These are phyloP conservation scores for Apolygus lucorum DNA, from an alignment of 1,140 invertebrate genomes.

Conservation along the genomic window DNA sequence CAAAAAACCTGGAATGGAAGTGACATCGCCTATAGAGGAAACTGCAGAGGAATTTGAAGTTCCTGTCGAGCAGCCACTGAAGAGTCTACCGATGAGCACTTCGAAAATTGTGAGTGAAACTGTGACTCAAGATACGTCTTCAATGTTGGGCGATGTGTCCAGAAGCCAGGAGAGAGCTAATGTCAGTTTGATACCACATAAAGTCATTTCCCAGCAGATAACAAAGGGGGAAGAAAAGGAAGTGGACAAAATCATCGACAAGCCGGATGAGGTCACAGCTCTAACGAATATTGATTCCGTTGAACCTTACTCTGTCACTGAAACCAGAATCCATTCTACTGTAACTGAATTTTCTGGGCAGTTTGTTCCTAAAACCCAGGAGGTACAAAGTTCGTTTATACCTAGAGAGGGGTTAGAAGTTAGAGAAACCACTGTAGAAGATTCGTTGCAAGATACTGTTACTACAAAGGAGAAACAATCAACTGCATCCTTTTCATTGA, in stretches of 20 bases:
- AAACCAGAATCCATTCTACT: slow-evolving; percentile 45
- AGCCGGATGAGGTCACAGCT: slow-evolving; percentile 42
- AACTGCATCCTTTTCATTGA: slow-evolving; percentile 46
- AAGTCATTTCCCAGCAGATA: slow-evolving; percentile 33
- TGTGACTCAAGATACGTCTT: slow-evolving; percentile 31
- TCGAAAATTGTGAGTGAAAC: slow-evolving; percentile 32
- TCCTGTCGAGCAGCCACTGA: slow-evolving; percentile 26
- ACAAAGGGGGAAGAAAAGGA: slow-evolving; percentile 45
- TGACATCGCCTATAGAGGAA: slow-evolving; percentile 37
- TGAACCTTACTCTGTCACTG: slow-evolving; percentile 50
- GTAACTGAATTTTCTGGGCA: slow-evolving; percentile 44
- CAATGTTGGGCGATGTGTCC: slow-evolving; percentile 28
- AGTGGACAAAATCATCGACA: slow-evolving; percentile 35
- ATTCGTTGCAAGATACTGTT: slow-evolving; percentile 38
- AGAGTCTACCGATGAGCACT: slow-evolving; percentile 34
- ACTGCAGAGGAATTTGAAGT: slow-evolving; percentile 33
- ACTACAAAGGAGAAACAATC: slow-evolving; percentile 35
- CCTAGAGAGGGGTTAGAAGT: slow-evolving; percentile 51
- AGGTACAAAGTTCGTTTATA: slow-evolving; percentile 44
- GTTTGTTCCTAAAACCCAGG: slow-evolving; percentile 43
- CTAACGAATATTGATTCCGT: slow-evolving; percentile 44
- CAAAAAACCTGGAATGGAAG: slow-evolving; percentile 36
- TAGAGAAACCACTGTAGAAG: slow-evolving; percentile 44
- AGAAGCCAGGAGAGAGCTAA: slow-evolving; percentile 23
- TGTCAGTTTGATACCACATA: slow-evolving; percentile 28